Conservation (phyloP, 37 sponge, comb jelly and placozoan genomes). For the Aphrocallistes beatrix region DNA sequence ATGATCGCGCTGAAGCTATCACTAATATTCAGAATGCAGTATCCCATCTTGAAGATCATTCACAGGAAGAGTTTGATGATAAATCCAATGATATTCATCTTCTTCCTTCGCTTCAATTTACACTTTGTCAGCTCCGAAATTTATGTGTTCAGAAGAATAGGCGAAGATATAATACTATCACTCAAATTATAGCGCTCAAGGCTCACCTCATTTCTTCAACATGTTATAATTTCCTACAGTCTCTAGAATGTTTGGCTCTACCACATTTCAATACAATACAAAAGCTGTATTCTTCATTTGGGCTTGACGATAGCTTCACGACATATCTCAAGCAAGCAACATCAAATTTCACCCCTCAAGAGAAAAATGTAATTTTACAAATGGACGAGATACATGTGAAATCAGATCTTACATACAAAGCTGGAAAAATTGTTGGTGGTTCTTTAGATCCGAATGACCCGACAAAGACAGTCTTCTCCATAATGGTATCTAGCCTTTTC, state of each 20-base stretch:
- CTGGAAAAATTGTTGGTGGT: background rate
- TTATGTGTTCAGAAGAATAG: background rate
- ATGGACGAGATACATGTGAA: slow-evolving; percentile 11
- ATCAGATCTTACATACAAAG: background rate
- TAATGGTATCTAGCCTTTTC: too few relatives aligned
- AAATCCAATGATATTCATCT: too few relatives aligned
- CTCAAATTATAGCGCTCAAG: background rate
- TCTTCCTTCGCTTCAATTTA: too few relatives aligned
- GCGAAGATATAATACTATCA: background rate
- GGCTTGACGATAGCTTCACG: background rate
- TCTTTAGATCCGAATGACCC: too few relatives aligned
- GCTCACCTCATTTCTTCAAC: background rate
- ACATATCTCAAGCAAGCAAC: background rate
- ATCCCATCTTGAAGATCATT: too few relatives aligned
- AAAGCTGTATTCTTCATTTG: background rate
- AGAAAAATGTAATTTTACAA: background rate
- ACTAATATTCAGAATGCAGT: too few relatives aligned
- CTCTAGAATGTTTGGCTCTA: background rate
- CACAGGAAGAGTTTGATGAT: too few relatives aligned
- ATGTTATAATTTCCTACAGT: background rate
- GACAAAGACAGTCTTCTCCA: too few relatives aligned
- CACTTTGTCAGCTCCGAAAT: too few relatives aligned
- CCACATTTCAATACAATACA: background rate
- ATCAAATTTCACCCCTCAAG: background rate
- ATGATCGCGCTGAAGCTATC: too few relatives aligned